phyloP scores from a whole-genome alignment of 2,797 vertebrate genomes.

The Hafferia zeledoni region DNA sequence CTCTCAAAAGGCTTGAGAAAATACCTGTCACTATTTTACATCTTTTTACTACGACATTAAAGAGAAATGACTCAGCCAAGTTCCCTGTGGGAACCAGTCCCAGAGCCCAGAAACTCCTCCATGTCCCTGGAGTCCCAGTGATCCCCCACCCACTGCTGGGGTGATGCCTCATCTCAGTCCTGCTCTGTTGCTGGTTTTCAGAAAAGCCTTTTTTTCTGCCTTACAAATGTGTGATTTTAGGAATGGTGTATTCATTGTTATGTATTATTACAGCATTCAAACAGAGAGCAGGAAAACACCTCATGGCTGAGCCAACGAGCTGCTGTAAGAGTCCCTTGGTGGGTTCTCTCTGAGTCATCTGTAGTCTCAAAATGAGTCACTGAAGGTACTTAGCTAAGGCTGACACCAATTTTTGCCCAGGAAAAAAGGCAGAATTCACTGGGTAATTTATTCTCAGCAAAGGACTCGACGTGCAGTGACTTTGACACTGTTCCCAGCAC shows the following conservation, averaged over 20 bases:
- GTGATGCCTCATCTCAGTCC: not conserved
- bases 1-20: constrained; percentile 7
- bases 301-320: not conserved
- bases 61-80: not conserved
- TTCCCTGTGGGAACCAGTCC: not conserved
- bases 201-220: not conserved
- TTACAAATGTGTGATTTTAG: not conserved
- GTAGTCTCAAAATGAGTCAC: not conserved
- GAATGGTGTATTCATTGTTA: not conserved
- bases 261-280: not conserved
- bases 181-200: not conserved
- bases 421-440: not conserved
- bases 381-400: not conserved
- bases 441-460: not conserved
- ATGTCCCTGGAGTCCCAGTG: not conserved
- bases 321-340: not conserved
- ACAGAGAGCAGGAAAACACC: not conserved
- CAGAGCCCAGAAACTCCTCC: not conserved
- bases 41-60: not conserved
- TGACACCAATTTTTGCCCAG: not conserved
- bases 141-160: not conserved
- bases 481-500: not conserved
- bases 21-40: not conserved
- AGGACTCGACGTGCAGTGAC: constrained; percentile 2
- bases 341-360: not conserved